A percentile compares a stretch with the other conserved stretches of the same genome.
Evolutionary conservation across 64 coral and sea anemone species (phyloP).

Genomic region (Exaiptasia diaphana): DNA sequence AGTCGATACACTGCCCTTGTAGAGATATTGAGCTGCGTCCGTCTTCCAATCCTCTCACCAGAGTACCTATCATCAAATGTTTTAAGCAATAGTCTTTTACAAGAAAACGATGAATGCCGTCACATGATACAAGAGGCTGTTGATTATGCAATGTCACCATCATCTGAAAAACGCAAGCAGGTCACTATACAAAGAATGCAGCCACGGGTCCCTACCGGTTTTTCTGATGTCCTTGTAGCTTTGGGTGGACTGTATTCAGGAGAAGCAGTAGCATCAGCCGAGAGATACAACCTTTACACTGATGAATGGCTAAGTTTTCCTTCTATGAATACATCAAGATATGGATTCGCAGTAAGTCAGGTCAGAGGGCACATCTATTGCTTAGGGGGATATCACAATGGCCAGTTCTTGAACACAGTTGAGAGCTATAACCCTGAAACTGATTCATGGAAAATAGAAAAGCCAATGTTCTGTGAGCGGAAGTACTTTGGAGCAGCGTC

Average conservation of each 20-base stretch:
- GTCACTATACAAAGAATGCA: constrained; percentile 54
- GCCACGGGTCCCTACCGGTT: constrained; percentile 79
- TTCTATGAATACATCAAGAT: constrained; percentile 64
- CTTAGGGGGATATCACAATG: constrained; percentile 87
- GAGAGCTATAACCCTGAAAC: constrained; percentile 77
- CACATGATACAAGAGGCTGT: constrained; percentile 83
- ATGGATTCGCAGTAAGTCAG: constrained; percentile 76
- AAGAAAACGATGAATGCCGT: constrained; percentile 60
- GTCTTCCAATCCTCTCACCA: constrained; percentile 70
- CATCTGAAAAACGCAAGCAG: constrained; percentile 82
- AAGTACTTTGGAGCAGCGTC: constrained; percentile 90
- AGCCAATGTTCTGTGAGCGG: constrained; percentile 68
- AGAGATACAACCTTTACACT: constrained; percentile 88
- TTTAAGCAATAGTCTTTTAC: constrained; percentile 42
- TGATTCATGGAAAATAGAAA: constrained; percentile 54
- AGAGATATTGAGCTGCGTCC: constrained; percentile 74
- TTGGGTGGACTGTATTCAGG: constrained; percentile 76
- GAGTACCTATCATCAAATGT: constrained; percentile 59
- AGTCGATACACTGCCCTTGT: constrained; percentile 19
- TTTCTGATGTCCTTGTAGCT: constrained; percentile 76
- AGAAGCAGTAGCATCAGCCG: constrained; percentile 69
- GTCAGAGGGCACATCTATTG: constrained; percentile 84
- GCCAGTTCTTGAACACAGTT: constrained; percentile 63
- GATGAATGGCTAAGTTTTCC: constrained; percentile 71
- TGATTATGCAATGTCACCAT: constrained; percentile 76